Evolutionary conservation across 1,140 invertebrate genomes (phyloP).

Genomic region (Drosophila chauvacae): DNA sequence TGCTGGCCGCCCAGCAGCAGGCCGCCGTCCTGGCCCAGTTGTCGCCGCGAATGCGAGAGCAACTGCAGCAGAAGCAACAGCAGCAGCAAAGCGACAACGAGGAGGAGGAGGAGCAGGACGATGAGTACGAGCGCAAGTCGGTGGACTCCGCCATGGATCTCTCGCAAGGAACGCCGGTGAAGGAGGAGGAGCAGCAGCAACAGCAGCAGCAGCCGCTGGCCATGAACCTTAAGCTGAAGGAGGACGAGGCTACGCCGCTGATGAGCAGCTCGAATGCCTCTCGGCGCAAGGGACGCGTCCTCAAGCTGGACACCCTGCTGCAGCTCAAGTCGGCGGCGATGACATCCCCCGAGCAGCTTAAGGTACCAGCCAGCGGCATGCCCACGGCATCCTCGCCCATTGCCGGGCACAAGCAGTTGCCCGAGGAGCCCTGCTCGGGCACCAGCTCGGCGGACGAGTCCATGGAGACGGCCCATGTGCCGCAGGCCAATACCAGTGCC

Average conservation of each 20-base stretch:
- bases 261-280: conserved; percentile 63
- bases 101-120: conserved; percentile 73
- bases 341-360: conserved; percentile 64
- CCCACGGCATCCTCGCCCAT: conserved; percentile 72
- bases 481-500: conserved; percentile 68
- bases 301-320: conserved; percentile 72
- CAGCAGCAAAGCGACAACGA: conserved; percentile 54
- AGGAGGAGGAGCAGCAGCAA: conserved; percentile 64
- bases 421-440: conserved; percentile 66
- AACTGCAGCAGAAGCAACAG: conserved; percentile 67
- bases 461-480: conserved; percentile 66
- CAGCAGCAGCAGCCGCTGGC: conserved; percentile 50
- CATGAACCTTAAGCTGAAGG: conserved; percentile 73
- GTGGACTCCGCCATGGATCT: conserved; percentile 81
- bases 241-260: conserved; percentile 77
- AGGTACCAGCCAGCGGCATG: conserved; percentile 32
- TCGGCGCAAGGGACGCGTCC: conserved; percentile 73
- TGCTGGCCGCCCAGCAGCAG: conserved; percentile 84
- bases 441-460: conserved; percentile 74
- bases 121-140: conserved; percentile 79
- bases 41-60: conserved; percentile 73
- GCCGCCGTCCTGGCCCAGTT: conserved; percentile 76
- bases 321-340: conserved; percentile 65
- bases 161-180: conserved; percentile 74
- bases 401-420: conserved; percentile 53